phyloP scores from a whole-genome alignment of 2,888 invertebrate species.

The Dicranocentrus wangi region DNA sequence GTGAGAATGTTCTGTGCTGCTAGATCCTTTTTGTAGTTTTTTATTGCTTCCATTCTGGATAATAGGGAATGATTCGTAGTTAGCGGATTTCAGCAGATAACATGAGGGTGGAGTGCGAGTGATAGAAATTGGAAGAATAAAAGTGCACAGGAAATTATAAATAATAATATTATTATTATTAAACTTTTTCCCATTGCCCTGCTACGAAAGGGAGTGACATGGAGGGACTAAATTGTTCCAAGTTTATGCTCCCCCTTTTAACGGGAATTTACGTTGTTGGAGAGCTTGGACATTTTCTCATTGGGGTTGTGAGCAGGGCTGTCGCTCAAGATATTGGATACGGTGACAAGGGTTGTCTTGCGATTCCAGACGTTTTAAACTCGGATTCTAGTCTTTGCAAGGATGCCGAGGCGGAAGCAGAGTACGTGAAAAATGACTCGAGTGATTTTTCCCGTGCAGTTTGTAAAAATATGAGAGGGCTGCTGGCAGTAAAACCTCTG shows the following conservation, averaged over 20 bases:
- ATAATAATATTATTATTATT: too few species aligned
- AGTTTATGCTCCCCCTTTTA: conserved; percentile 80
- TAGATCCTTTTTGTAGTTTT: too few species aligned
- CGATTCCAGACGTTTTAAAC: conserved; percentile 79
- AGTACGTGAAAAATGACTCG: conserved; percentile 75
- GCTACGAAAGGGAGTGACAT: not conserved
- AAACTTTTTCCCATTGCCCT: too few species aligned
- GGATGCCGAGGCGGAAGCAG: conserved; percentile 77
- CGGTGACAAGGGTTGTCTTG: conserved; percentile 89
- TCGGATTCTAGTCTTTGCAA: conserved; percentile 79
- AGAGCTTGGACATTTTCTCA: conserved; percentile 90
- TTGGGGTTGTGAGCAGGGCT: conserved; percentile 88
- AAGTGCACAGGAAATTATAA: too few species aligned
- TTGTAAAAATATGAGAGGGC: too few species aligned
- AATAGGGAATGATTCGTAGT: too few species aligned
- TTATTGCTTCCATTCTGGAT: too few species aligned
- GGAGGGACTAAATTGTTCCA: conserved; percentile 33
- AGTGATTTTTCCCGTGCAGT: not conserved
- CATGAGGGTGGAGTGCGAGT: too few species aligned
- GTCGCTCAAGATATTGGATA: conserved; percentile 89
- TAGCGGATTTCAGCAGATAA: too few species aligned
- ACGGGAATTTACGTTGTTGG: conserved; percentile 89
- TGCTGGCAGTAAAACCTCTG: too few species aligned
- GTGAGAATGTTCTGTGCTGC: too few species aligned
- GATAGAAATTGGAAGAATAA: too few species aligned